Evolutionary conservation across 2,888 invertebrate species (phyloP), one percentile per base, ranked within the genome.

Genomic region (Noctua janthina): DNA sequence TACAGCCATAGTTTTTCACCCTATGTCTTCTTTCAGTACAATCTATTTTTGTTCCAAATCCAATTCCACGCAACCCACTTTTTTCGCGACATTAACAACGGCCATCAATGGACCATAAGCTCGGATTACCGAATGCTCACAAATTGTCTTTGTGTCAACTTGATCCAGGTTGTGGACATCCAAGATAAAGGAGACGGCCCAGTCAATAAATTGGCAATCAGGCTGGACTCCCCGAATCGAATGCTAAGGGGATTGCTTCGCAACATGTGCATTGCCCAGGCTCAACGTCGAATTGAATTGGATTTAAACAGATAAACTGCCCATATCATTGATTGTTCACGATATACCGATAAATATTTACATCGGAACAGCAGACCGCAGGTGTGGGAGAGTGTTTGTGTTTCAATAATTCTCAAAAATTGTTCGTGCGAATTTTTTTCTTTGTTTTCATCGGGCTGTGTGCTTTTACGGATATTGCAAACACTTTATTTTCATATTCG

Each of bases 131-230:
- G 81, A 90, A 90, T 89, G 89, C 87, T 87, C 87, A 82, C 91
- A 90, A 93, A 92, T 93, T 93, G 91, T 93, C 92, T 93, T 90
- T 88, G 84, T 90, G 91, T 90, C 92, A 84, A 83, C 86, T 88
- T 91, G 91, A 91, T 89, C 87, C 83, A 82, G 81, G 81, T 83
- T 88, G 88, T 85, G 85, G 78, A 87, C 88, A 88, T 87, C 78
- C 74, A 85, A 90, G 92, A 92, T 92, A 92, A 91, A 91, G 90
- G 87, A 84, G 82, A 72, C 49, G 49, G 67, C 86, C 79, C 70
- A 86, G 87, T 91, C 91, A 87, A 90, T 92, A 91, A 91, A 92
- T 92, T 92, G 91, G 83, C 91, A 91, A 92, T 92, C 92, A 90
- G 76, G 66, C 62, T 67, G 70, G 75, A 80, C 76, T 86, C 74